Conservation (phyloP, 2,797 vertebrate species). For the Acrossocheilus wenchowensis region DNA sequence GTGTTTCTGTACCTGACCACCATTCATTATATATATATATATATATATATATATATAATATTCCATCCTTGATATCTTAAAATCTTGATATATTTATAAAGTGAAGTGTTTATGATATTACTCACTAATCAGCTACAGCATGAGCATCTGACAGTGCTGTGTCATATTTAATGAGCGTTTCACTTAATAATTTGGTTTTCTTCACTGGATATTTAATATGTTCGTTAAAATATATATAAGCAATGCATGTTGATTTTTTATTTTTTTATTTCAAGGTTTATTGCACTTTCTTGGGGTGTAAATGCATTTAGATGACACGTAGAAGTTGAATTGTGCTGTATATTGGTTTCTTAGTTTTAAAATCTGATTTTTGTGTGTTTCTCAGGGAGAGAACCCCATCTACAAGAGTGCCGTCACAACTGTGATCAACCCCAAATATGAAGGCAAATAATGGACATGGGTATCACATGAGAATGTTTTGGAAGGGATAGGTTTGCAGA, state of each 20-base stretch:
- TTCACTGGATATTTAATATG: not conserved
- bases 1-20: not conserved
- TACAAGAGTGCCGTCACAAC: conserved; percentile 99
- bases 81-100: not conserved
- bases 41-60: no score
- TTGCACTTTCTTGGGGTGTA: not conserved
- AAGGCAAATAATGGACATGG: conserved; percentile 89
- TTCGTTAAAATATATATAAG: not conserved
- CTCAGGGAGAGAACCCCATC: conserved; percentile 98
- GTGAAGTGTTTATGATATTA: not conserved
- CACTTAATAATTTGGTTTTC: not conserved
- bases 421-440: conserved; percentile 98
- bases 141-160: not conserved
- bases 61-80: not conserved
- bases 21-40: no score
- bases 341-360: not conserved
- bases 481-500: conserved; percentile 17
- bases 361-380: conserved; percentile 1
- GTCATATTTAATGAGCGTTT: conserved; percentile 3
- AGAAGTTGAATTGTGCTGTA: not conserved
- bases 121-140: conserved; percentile 1
- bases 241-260: not conserved
- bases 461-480: not conserved
- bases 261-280: not conserved
- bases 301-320: not conserved